A percentile compares a stretch with the other conserved stretches of the same genome.
These are phyloP conservation scores for Xestoiulus laeticollis DNA, from an alignment of 2,888 invertebrate species.

Conservation along the genomic window DNA sequence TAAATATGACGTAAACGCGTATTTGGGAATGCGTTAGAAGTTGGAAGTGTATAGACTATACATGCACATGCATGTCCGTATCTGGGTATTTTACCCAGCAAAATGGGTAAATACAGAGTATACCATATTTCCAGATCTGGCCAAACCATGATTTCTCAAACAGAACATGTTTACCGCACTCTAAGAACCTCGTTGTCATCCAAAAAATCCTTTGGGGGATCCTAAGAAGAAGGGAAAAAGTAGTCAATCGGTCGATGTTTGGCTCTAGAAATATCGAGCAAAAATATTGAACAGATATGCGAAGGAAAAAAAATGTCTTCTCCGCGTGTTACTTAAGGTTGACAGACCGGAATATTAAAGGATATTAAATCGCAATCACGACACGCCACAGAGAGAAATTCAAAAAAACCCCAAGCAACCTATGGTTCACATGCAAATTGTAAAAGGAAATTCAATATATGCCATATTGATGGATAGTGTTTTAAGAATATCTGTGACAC, in stretches of 20 bases:
- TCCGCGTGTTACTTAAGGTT: slow-evolving; percentile 28
- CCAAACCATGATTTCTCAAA: too few relatives aligned
- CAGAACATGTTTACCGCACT: not conserved
- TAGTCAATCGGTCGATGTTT: not conserved
- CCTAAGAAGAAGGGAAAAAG: not conserved
- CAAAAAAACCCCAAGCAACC: not conserved
- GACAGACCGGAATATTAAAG: slow-evolving; percentile 41
- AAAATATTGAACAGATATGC: slow-evolving; percentile 13
- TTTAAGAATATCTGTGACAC: slow-evolving; percentile 8
- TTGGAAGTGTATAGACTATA: too few relatives aligned
- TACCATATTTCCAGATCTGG: too few relatives aligned
- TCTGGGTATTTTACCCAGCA: too few relatives aligned
- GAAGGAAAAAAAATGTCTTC: not conserved
- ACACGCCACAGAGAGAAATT: not conserved
- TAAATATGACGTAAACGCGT: not conserved
- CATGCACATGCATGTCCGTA: too few relatives aligned
- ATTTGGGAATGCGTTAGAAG: too few relatives aligned
- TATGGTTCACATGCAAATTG: not conserved
- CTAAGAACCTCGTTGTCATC: not conserved
- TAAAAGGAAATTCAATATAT: slow-evolving; percentile 14
- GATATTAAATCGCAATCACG: slow-evolving; percentile 35
- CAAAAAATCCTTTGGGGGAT: not conserved
- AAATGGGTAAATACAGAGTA: too few relatives aligned
- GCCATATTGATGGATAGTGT: slow-evolving; percentile 1
- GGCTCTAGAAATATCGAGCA: not conserved